Evolutionary conservation across 2,113 vertebrate species (phyloP).

Genomic region (Anhinga rufa): DNA sequence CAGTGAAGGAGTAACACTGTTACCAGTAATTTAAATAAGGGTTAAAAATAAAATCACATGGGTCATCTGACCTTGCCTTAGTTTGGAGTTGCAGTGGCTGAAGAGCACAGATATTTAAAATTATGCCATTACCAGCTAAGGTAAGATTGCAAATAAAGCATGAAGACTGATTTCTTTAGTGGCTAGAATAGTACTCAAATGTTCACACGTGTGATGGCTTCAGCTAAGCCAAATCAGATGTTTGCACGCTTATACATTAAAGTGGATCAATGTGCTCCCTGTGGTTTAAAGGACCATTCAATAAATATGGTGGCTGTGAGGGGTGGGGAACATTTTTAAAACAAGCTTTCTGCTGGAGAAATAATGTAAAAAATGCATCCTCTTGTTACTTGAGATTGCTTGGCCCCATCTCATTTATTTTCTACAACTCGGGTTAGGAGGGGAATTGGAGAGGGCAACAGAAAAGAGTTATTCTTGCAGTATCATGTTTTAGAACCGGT

Average conservation of each 20-base stretch:
- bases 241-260: not conserved
- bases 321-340: not conserved
- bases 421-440: not conserved
- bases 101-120: not conserved
- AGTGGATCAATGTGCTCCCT: not conserved
- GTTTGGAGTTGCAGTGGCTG: not conserved
- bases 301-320: not conserved
- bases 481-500: not conserved
- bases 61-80: not conserved
- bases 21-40: not conserved
- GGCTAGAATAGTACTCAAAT: not conserved
- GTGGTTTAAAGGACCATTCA: not conserved
- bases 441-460: not conserved
- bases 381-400: not conserved
- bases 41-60: not conserved
- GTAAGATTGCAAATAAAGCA: not conserved
- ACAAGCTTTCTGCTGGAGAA: not conserved
- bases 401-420: not conserved
- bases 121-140: not conserved
- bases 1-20: not conserved
- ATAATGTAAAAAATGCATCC: not conserved
- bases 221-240: not conserved
- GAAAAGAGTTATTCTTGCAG: not conserved
- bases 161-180: not conserved
- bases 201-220: not conserved